Base-by-base conservation (phyloP, 2,797 vertebrate genomes). In the Lepilemur ruficaudatus region DNA sequence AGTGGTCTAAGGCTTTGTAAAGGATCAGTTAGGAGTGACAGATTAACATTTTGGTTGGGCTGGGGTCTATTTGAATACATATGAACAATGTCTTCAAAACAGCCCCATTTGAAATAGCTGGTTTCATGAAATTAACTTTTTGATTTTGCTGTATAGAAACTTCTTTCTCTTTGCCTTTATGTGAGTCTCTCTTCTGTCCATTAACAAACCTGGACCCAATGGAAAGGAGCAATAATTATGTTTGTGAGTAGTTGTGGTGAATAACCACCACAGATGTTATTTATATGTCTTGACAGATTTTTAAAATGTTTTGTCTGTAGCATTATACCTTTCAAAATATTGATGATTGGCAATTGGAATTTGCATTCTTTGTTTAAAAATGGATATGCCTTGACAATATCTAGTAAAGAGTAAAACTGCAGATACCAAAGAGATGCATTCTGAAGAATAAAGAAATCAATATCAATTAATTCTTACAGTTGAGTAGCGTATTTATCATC, bases 21-120 rank as follows among this genome's bases (percentile, higher is more conserved):
- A 98, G 97, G 96, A 96, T 96, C 5, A 43, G 98, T 98, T 97
- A 98, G 94, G 97, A 98, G 97, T 82, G 95, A 86, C 96, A 96
- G 94, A 97, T 98, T 91, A 48, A 23, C n/a, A 52, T 97, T 98
- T 96, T 86, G 93, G 57, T 97, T 15, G 17, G 50, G 79, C 82
- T 89, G 97, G 95, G 61, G 93, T 97, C 96, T 97, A 35, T 88
- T 97, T 98, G 83, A 97, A 96, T 97, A 93, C 75, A 93, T 98
- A 97, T 80, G 97, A 97, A 91, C 22, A 95, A 48, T 96, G 76
- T 80, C 75, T 50, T 80, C 76, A 92, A 96, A 97, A 88, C 65
- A 96, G 86, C 81, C 69, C 73, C 22, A 14, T 97, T 97, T 97
- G 96, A 97, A 98, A 97, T 41, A 95, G 80, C 50, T 91, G 59